Evolutionary conservation across 2,113 vertebrate species (phyloP), one percentile per base, ranked within the genome.

Genomic region (Catharus bicknelli): DNA sequence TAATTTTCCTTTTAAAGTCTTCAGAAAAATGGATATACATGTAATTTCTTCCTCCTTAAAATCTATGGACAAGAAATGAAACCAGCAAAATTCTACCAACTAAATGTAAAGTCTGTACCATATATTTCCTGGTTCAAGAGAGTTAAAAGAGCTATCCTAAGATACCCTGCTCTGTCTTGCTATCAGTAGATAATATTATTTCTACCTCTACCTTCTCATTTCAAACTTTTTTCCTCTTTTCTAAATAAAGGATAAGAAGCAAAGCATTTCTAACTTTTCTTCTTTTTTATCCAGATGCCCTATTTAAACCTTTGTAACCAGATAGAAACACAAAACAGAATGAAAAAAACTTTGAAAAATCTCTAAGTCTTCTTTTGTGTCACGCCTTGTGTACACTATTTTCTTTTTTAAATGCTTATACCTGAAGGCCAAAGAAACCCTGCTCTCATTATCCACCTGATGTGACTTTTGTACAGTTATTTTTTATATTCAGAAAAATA

Each of bases 201-300:
- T 92, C 27, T 19, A 38, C 10, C 23, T 14, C 14, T 85, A 8
- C 4, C 9, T 81, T 86, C 13, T 55, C 77, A 59, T 63, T 86
- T 86, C 17, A 81, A 73, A 57, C 7, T 7, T 64, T 51, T 50
- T 45, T n/a, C 2, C 5, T 43, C 9, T 81, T 70, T 80, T 83
- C 55, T 81, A 83, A 92, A 83, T 77, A 90, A 93, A 83, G 59
- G 76, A 80, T 74, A 51, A 68, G 83, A 94, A 81, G 8, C 2
- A 82, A 55, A 40, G 3, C 21, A 77, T 19, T 77, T 90, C 58
- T 58, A 87, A 85, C 59, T 87, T 93, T 63, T 77, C 6, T 70
- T 21, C 23, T 80, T 76, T 93, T 93, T 93, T n/a, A 92, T 83
- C 29, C 53, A 68, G 40, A 68, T 89, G 74, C 92, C 77, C 70